Evolutionary conservation across 2,113 vertebrate genomes (phyloP).

Genomic region (Sebastes fasciatus): DNA sequence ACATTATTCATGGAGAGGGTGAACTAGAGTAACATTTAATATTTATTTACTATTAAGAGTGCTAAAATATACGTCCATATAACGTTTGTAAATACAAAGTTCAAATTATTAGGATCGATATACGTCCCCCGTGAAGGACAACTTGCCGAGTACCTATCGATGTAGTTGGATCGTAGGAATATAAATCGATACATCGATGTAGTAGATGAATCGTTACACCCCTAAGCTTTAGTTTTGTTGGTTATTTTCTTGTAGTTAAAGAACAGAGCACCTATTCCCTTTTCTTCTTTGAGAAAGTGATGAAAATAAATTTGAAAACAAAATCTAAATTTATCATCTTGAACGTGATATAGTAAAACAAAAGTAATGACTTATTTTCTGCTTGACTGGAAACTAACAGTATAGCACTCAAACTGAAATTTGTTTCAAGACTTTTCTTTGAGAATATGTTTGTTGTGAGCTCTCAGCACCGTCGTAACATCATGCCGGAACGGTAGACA

Average conservation of each 20-base stretch:
- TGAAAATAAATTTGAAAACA: neutral
- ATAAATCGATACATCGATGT: too few relatives aligned
- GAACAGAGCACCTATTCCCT: too few relatives aligned
- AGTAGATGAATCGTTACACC: too few relatives aligned
- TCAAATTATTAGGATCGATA: too few relatives aligned
- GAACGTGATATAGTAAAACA: neutral
- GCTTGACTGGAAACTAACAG: constrained; percentile 31
- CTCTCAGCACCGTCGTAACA: neutral
- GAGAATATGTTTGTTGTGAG: neutral
- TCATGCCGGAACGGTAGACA: neutral
- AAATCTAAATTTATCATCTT: neutral
- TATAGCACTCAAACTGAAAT: neutral
- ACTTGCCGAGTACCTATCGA: too few relatives aligned
- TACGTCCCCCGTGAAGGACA: too few relatives aligned
- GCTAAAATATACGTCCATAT: too few relatives aligned
- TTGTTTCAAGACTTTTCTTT: neutral
- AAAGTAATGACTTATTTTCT: constrained; percentile 41
- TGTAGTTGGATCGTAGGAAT: too few relatives aligned
- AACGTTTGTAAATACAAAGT: too few relatives aligned
- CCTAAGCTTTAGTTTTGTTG: neutral
- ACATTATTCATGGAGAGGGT: too few relatives aligned
- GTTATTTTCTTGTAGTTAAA: neutral
- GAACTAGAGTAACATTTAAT: too few relatives aligned
- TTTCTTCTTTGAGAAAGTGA: neutral
- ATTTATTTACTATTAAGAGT: too few relatives aligned